Evolutionary conservation across 1,140 invertebrate species (phyloP).

Genomic region (Drosophila tropicalis): DNA sequence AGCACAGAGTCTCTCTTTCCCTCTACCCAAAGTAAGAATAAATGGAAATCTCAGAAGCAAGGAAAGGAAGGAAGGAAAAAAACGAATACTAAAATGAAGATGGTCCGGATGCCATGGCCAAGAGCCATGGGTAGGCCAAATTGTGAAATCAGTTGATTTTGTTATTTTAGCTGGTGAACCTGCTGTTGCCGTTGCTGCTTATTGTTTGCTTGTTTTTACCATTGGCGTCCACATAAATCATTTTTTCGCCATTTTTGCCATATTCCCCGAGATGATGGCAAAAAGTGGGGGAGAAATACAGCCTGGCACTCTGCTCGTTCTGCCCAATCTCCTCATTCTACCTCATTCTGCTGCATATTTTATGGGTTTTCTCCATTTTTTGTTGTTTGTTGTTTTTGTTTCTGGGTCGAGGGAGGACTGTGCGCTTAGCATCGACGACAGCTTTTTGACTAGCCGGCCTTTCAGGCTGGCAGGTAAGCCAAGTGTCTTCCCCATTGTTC

Average conservation of each 20-base stretch:
- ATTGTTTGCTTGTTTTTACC: slow-evolving; percentile 46
- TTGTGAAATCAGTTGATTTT: slow-evolving; percentile 78
- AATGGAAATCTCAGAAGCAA: neutral
- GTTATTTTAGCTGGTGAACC: slow-evolving; percentile 51
- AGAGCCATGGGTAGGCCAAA: slow-evolving; percentile 46
- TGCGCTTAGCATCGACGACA: slow-evolving; percentile 78
- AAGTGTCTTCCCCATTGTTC: slow-evolving; percentile 27
- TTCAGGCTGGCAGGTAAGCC: slow-evolving; percentile 71
- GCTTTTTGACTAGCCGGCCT: slow-evolving; percentile 77
- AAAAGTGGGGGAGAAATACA: neutral
- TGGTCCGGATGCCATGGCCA: slow-evolving; percentile 16
- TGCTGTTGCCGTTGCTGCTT: slow-evolving; percentile 27
- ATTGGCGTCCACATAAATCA: slow-evolving; percentile 77
- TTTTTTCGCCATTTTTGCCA: slow-evolving; percentile 70
- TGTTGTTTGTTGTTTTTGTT: slow-evolving; percentile 26
- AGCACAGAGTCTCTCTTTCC: neutral
- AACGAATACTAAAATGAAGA: neutral
- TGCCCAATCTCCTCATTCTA: neutral
- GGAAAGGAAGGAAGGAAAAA: neutral
- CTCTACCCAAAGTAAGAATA: neutral
- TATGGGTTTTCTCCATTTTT: slow-evolving; percentile 50
- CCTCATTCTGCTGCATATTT: slow-evolving; percentile 67
- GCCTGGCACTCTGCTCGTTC: neutral
- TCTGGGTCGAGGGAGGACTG: slow-evolving; percentile 32
- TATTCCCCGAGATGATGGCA: slow-evolving; percentile 21